Conservation (phyloP, 2,113 vertebrate species). For the Calcarius ornatus region DNA sequence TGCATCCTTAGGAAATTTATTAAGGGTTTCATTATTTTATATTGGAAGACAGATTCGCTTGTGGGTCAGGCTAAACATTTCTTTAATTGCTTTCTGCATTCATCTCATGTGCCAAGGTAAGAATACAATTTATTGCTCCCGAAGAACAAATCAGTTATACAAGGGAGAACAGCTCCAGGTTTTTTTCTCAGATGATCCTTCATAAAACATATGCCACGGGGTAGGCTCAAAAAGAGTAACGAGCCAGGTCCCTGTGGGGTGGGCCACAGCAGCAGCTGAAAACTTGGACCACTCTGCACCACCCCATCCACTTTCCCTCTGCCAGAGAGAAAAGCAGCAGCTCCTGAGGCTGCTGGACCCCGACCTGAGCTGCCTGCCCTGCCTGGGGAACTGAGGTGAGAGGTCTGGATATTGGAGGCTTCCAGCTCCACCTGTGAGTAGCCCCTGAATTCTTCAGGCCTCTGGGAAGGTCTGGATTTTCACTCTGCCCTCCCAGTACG, state of each 20-base stretch:
- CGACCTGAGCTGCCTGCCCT: fast-evolving
- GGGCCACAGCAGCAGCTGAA: not conserved
- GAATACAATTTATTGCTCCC: not conserved
- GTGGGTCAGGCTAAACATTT: not conserved
- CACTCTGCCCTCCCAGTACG: not conserved
- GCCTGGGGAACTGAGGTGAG: not conserved
- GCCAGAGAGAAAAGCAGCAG: not conserved
- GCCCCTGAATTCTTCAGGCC: not conserved
- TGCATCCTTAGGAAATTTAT: not conserved
- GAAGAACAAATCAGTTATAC: not conserved
- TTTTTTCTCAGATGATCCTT: not conserved
- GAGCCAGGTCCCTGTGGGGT: not conserved
- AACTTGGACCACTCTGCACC: not conserved
- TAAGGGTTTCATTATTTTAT: not conserved
- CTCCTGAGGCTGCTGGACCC: not conserved
- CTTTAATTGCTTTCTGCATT: not conserved
- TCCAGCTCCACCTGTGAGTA: not conserved
- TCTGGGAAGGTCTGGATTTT: not conserved
- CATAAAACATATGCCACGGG: not conserved
- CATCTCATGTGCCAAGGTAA: not conserved
- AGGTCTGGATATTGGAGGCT: not conserved
- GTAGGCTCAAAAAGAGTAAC: not conserved
- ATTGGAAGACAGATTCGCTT: not conserved
- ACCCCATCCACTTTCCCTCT: not conserved
- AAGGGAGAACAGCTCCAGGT: not conserved